These are phyloP conservation scores for Drosophila baimaii DNA, from an alignment of 1,140 invertebrate species.

Conservation along the genomic window DNA sequence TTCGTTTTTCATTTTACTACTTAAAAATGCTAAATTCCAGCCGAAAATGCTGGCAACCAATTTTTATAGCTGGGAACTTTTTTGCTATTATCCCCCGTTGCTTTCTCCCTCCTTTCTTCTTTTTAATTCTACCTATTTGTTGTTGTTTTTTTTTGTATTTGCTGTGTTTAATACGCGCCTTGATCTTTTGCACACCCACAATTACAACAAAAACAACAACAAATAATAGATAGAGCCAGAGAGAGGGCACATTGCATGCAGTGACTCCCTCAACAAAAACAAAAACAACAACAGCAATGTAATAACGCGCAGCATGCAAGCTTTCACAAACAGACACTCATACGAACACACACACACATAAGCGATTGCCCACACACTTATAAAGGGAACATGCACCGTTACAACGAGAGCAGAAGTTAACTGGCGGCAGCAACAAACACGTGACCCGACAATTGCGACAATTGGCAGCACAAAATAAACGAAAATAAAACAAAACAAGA, in stretches of 20 bases:
- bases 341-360: conserved; percentile 28
- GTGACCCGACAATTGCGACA: conserved; percentile 80
- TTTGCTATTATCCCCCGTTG: conserved; percentile 46
- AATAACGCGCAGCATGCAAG: conserved; percentile 79
- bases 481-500: conserved; percentile 40
- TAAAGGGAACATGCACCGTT: conserved; percentile 68
- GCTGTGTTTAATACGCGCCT: conserved; percentile 65
- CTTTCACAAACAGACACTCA: conserved; percentile 67
- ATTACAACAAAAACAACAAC: conserved; percentile 30
- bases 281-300: conserved; percentile 48
- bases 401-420: conserved; percentile 81
- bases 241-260: conserved; percentile 65
- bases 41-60: conserved; percentile 22
- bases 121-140: conserved; percentile 16
- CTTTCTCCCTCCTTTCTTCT: conserved; percentile 9
- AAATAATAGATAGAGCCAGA: background rate
- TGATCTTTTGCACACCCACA: conserved; percentile 78
- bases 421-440: conserved; percentile 75
- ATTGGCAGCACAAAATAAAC: conserved; percentile 66
- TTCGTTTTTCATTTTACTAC: background rate
- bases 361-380: conserved; percentile 6
- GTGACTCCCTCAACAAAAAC: conserved; percentile 62
- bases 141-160: conserved; percentile 45
- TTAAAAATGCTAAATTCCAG: conserved; percentile 1
- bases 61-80: conserved; percentile 56